These are phyloP conservation scores for Acanthosoma haemorrhoidale DNA, from an alignment of 2,888 invertebrate genomes.

Conservation along the genomic window DNA sequence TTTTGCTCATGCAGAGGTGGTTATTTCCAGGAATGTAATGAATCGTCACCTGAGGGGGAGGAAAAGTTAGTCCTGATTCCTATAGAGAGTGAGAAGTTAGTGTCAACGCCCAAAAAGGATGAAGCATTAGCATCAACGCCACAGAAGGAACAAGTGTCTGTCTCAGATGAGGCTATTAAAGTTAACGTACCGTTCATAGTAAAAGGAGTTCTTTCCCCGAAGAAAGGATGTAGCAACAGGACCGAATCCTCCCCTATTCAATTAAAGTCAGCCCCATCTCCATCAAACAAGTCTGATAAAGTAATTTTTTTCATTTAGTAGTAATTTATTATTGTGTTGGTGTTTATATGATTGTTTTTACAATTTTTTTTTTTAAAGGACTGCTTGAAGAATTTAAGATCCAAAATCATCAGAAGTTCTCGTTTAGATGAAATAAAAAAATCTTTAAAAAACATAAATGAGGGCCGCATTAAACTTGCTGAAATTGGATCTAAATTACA, in stretches of 20 bases:
- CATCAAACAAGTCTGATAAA: not conserved
- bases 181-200: slow-evolving; percentile 34
- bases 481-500: slow-evolving; percentile 42
- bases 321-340: not conserved
- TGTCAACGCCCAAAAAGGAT: too few species aligned
- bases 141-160: not conserved
- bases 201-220: slow-evolving; percentile 32
- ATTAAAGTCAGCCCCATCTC: not conserved
- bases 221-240: not conserved
- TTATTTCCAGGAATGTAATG: too few species aligned
- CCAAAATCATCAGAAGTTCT: slow-evolving; percentile 60
- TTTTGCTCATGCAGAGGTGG: not conserved
- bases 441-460: slow-evolving; percentile 60
- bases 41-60: too few species aligned
- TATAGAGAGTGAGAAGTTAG: too few species aligned
- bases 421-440: slow-evolving; percentile 66
- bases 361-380: slow-evolving; percentile 42
- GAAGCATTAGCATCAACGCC: too few species aligned
- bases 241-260: not conserved
- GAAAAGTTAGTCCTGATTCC: too few species aligned
- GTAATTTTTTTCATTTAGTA: not conserved
- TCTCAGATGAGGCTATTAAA: not conserved
- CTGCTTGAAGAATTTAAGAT: slow-evolving; percentile 64
- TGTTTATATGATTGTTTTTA: too few species aligned
- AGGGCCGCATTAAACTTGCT: slow-evolving; percentile 58